A percentile compares a stretch with the other conserved stretches of the same genome.
phyloP scores from a whole-genome alignment of 2,888 invertebrate genomes.

The Pristionchus mayeri region DNA sequence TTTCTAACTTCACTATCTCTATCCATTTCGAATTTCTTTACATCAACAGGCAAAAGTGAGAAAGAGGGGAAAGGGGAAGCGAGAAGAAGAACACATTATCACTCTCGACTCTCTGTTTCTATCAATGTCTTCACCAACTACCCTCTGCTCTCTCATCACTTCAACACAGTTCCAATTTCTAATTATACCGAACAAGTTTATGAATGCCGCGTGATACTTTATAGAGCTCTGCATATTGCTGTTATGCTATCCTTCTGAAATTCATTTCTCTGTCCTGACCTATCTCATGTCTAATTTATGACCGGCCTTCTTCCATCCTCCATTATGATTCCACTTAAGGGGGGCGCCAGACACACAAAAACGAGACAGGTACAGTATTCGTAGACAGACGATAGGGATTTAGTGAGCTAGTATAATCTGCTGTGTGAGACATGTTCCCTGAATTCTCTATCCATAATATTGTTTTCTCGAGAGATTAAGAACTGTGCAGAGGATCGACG shows the following conservation, averaged over 20 bases:
- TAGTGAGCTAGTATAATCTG: too few species aligned
- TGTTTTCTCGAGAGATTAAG: too few species aligned
- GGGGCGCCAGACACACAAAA: conserved; percentile 15
- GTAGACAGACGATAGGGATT: too few species aligned
- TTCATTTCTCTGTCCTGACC: too few species aligned
- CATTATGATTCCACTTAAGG: conserved; percentile 4
- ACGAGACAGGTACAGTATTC: too few species aligned
- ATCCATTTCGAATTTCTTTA: neutral
- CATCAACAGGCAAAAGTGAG: conserved; percentile 43
- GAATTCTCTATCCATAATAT: too few species aligned
- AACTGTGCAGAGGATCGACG: too few species aligned
- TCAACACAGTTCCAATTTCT: conserved; percentile 13
- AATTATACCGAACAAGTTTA: conserved; percentile 8
- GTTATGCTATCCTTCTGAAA: neutral
- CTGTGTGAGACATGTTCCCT: too few species aligned
- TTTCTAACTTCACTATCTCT: neutral
- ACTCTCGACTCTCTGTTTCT: conserved; percentile 5
- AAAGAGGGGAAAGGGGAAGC: neutral
- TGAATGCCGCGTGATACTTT: conserved; percentile 10
- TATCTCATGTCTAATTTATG: conserved; percentile 10
- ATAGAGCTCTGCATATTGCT: neutral
- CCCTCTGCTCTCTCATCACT: neutral
- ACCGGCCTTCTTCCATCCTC: conserved; percentile 4
- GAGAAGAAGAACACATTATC: conserved; percentile 13
- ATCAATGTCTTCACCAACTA: neutral